Base-by-base conservation (phyloP, 2,888 invertebrate genomes). In the Cacoxenus indagator region DNA sequence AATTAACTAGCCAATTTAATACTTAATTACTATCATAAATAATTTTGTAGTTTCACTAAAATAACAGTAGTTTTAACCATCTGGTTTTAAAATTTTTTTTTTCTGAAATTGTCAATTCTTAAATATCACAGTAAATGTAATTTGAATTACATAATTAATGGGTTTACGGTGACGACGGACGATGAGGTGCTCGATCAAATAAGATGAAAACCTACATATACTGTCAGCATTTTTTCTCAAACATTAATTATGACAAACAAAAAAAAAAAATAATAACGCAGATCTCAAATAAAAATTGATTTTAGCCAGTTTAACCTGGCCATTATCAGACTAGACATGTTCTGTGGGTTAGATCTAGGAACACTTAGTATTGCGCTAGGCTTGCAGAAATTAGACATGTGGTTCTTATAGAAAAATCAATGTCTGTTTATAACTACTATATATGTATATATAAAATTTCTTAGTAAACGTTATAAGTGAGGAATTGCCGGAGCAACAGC, bases 61-160 rank as follows among this genome's bases (percentile, higher is more conserved):
- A 27, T 65, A 9, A 54, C 19, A 26, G 22, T 37, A 37, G 29
- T n/a, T 37, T 65, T 54, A n/a, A n/a, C n/a, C n/a, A n/a, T n/a
- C n/a, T n/a, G n/a, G n/a, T n/a, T 48, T 11, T 29, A 0, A 48
- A 65, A 31, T 54, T n/a, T 37, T 54, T 17, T 55, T 65, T 51
- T 51, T 22, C 8, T 51, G 17, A 48, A 19, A 19, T 17, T 51
- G 22, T 55, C 24, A 65, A 54, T 54, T 65, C 27, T 37, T 54
- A 65, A 65, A 54, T 65, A 65, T 65, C 55, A 55, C 65, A 54
- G 65, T 65, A 65, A 65, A 65, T 55, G 55, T 43, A 43, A 37
- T 37, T 37, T 51, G 22, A 51, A 51, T n/a, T 51, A 48, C 48
- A 48, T 48, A 48, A 6, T 11, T 14, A 37, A 11, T 8, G 37